Conservation (phyloP, 2,888 invertebrate species). For the Terebella lapidaria region DNA sequence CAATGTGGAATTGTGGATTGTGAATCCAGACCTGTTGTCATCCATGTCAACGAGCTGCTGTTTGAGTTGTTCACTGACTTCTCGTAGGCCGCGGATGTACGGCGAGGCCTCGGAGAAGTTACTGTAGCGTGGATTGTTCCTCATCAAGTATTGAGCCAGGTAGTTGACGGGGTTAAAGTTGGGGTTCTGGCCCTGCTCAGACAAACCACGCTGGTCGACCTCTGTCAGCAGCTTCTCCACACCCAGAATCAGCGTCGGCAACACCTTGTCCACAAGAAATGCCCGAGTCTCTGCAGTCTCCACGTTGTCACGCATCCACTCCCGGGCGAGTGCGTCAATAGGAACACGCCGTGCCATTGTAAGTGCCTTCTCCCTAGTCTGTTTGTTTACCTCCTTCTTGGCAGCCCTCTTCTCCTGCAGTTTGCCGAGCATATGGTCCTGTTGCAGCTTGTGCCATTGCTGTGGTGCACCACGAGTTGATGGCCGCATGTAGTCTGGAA, state of each 20-base stretch:
- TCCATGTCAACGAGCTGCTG: constrained; percentile 45
- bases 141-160: constrained; percentile 51
- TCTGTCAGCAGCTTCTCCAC: constrained; percentile 51
- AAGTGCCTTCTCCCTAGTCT: constrained; percentile 38
- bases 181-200: constrained; percentile 35
- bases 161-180: constrained; percentile 54
- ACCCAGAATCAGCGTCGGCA: constrained; percentile 51
- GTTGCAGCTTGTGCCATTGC: constrained; percentile 45
- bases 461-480: constrained; percentile 38
- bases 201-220: constrained; percentile 42
- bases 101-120: constrained; percentile 53
- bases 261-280: constrained; percentile 48
- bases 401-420: constrained; percentile 38
- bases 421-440: constrained; percentile 47
- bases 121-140: constrained; percentile 52
- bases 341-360: constrained; percentile 47
- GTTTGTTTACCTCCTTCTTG: constrained; percentile 37
- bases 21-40: constrained; percentile 51
- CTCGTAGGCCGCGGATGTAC: constrained; percentile 48
- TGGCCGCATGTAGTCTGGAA: constrained; percentile 33
- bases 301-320: constrained; percentile 44
- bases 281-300: constrained; percentile 46
- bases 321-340: constrained; percentile 46
- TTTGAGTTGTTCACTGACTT: constrained; percentile 45
- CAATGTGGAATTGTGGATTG: no score